Evolutionary conservation across 2,797 vertebrate genomes (phyloP).

Genomic region (Acrocephalus scirpaceus): DNA sequence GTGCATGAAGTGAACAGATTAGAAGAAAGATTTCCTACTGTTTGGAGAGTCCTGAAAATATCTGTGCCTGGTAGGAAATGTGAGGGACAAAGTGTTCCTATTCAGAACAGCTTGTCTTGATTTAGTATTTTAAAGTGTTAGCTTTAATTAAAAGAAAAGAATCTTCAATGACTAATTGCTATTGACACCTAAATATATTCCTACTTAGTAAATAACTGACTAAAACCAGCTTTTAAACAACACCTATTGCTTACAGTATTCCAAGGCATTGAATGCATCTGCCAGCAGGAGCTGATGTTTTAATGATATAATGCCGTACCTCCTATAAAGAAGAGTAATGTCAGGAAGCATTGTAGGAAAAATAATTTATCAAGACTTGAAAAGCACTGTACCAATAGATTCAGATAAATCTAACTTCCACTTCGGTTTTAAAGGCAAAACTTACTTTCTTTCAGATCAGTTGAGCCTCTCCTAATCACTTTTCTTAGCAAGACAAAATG

Average conservation of each 20-base stretch:
- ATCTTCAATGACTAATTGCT: conserved; percentile 12
- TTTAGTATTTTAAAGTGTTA: conserved; percentile 37
- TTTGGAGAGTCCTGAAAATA: conserved; percentile 41
- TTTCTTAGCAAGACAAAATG: neutral
- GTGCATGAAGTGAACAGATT: neutral
- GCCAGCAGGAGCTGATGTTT: conserved; percentile 4
- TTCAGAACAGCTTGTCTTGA: conserved; percentile 8
- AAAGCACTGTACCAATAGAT: neutral
- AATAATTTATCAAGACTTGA: neutral
- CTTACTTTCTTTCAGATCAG: neutral
- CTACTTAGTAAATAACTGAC: conserved; percentile 12
- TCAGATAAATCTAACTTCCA: conserved; percentile 5
- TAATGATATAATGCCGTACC: neutral
- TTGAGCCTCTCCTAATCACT: neutral
- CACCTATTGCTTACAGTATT: neutral
- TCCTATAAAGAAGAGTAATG: conserved; percentile 21
- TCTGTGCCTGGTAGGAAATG: neutral
- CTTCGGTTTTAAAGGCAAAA: neutral
- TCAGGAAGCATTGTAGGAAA: conserved; percentile 11
- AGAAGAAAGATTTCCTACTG: neutral
- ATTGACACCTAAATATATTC: conserved; percentile 32
- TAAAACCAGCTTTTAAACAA: neutral
- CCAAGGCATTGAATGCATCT: neutral
- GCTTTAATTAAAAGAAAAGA: conserved; percentile 48
- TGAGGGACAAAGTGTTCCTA: conserved; percentile 20